Evolutionary conservation across 2,797 vertebrate genomes (phyloP), one percentile per base, ranked within the genome.

Genomic region (Parambassis ranga): DNA sequence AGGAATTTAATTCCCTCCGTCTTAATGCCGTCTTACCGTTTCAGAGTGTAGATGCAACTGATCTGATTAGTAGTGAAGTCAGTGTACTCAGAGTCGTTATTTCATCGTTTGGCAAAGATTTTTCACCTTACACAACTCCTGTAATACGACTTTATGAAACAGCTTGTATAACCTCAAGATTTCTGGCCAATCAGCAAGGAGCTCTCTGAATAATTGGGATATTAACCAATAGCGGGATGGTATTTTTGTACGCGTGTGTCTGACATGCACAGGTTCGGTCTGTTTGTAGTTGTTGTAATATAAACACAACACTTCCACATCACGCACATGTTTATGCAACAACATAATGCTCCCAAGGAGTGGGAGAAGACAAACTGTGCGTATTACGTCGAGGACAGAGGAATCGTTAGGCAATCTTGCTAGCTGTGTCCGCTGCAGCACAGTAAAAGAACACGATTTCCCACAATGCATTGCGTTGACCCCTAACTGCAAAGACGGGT

Each of bases 101-200:
- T 6, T n/a, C 7, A 20, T 3, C 1, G 37, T 11, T 20, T 23
- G 2, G 3, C 2, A 26, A 10, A 32, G 1, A 32, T 2, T 10
- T 2, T 24, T 1, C 3, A 47, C 46, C 53, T 89, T 87, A 88
- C 70, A 83, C 69, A 85, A 87, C 10, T 52, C 16, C 1, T 11
- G 5, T 3, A 4, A 50, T 32, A 36, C 5, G 2, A 7, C 3
- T 79, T 80, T 90, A 89, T 23, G 42, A 90, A 90, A 89, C 77
- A 30, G 36, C 79, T 91, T 90, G 82, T 86, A 64, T 84, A 90
- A 91, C 50, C n/a, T 39, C n/a, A 15, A 7, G 32, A 19, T 1
- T 0, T 37, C 13, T 20, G 37, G 4, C 90, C 88, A 91, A 91
- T 90, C 81, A 82, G 18, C 6, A 37, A 68, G 10, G 10, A 57